Percentiles rank a stretch among this genome's conserved stretches.
Evolutionary conservation across 2,797 vertebrate genomes (phyloP).

Genomic region (Trichosurus vulpecula): DNA sequence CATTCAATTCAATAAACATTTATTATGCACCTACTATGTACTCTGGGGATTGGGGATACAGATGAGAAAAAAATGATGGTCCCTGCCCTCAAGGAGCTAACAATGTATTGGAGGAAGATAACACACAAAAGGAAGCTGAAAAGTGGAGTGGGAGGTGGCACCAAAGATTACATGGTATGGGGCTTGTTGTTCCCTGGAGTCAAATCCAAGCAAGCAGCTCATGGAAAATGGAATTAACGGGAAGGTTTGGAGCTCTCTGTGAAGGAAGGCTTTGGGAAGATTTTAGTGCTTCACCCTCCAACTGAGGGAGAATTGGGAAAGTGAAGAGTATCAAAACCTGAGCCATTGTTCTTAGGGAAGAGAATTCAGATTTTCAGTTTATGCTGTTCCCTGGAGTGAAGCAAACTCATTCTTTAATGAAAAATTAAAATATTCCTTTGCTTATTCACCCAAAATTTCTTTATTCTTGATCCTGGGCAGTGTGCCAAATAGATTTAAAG

Average conservation of each 20-base stretch:
- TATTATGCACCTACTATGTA: neutral
- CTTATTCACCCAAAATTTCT: conserved; percentile 6
- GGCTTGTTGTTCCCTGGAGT: neutral
- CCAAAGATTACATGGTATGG: neutral
- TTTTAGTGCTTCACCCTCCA: neutral
- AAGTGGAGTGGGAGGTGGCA: neutral
- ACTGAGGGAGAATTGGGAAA: neutral
- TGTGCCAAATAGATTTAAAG: conserved; percentile 9
- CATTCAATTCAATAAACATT: neutral
- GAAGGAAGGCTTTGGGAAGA: neutral
- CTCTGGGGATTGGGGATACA: neutral
- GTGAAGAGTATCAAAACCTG: neutral
- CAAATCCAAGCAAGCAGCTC: neutral
- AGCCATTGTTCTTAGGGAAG: neutral
- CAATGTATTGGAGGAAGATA: neutral
- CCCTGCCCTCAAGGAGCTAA: neutral
- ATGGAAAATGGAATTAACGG: neutral
- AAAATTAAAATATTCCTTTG: neutral
- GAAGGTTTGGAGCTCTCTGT: neutral
- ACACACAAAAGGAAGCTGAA: neutral
- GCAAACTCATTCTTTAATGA: neutral
- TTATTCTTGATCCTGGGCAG: neutral
- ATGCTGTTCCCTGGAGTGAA: neutral
- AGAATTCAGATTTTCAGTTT: neutral
- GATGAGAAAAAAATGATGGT: neutral